These are phyloP conservation scores for Scytalopus superciliaris DNA, from an alignment of 2,113 vertebrate genomes.

Conservation along the genomic window DNA sequence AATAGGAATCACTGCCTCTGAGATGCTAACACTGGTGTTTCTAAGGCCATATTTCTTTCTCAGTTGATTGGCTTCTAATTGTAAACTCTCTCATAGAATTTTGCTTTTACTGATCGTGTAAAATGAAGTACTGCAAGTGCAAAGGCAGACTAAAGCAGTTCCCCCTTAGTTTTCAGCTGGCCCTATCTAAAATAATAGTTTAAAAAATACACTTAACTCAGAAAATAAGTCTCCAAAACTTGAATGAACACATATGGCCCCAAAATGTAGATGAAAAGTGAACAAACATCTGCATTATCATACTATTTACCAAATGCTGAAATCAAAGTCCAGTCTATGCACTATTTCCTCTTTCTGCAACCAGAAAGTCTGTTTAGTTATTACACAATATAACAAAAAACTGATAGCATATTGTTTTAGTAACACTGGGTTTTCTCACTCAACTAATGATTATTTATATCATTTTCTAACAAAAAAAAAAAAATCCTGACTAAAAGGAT, in stretches of 20 bases:
- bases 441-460: not conserved
- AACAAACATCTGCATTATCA: slow-evolving; percentile 16
- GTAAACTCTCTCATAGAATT: not conserved
- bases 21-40: not conserved
- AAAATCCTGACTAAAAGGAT: not conserved
- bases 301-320: slow-evolving; percentile 29
- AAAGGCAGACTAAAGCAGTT: not conserved
- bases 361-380: not conserved
- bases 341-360: not conserved
- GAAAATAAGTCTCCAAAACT: not conserved
- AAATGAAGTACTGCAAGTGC: not conserved
- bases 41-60: not conserved
- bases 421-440: not conserved
- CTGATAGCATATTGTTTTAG: not conserved
- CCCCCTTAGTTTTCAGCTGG: not conserved
- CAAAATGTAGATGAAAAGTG: slow-evolving; percentile 24
- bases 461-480: not conserved
- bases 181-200: not conserved
- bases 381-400: not conserved
- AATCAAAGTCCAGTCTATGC: not conserved
- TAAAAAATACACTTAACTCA: not conserved
- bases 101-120: not conserved
- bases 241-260: slow-evolving; percentile 9
- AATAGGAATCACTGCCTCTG: not conserved
- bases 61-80: not conserved